Evolutionary conservation across 1,140 invertebrate genomes (phyloP).

Genomic region (Bombyx mori): ASM3026992v2 NC_085119.1:8911001-8911500

Average conservation of each 20-base stretch:
- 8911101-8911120: constrained; percentile 30
- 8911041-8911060: constrained; percentile 71
- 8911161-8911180: constrained; percentile 26
- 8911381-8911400: too few species aligned
- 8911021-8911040: constrained; percentile 67
- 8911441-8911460: too few species aligned
- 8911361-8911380: too few species aligned
- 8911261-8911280: constrained; percentile 26
- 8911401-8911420: too few species aligned
- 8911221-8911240: constrained; percentile 49
- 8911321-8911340: too few species aligned
- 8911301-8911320: too few species aligned
- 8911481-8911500: too few species aligned
- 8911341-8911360: too few species aligned
- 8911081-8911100: constrained; percentile 56
- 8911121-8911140: constrained; percentile 10
- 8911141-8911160: constrained; percentile 48
- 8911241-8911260: constrained; percentile 25
- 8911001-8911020: constrained; percentile 71
- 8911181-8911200: constrained; percentile 42
- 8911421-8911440: too few species aligned
- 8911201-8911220: constrained; percentile 45
- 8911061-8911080: constrained; percentile 72
- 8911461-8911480: too few species aligned
- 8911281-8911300: neutral